Base-by-base conservation (phyloP, 2,888 invertebrate genomes). In the Choreutis nemorana region DNA sequence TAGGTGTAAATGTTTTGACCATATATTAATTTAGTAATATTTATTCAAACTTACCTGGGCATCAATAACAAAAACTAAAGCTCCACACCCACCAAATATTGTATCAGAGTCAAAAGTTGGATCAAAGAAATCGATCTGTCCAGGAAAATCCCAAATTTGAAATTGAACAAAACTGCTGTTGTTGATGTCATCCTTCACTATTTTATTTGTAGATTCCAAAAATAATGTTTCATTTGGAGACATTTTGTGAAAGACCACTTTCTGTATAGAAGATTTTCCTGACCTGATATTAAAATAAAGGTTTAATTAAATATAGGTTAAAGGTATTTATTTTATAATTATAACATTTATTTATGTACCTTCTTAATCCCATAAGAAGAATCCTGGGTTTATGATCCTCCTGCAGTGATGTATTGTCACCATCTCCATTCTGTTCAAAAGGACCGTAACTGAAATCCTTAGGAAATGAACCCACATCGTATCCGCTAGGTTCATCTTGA, bases 171-270 rank as follows among this genome's bases (percentile, higher is more conserved):
- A 99, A 51, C 98, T 81, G 44, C 84, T 84, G 67, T 97, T 97
- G 49, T 94, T 94, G 38, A 99, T 95, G 58, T 97, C 97, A 77
- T 99, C 97, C 73, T 97, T 97, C 2, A 96, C 93, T 45, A 99
- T 95, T 83, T 98, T 96, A 64, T 95, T 97, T 28, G 98, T 99
- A 41, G 97, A 97, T 67, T 99, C 99, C 40, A 99, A 79, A 62
- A 99, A 99, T 30, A 99, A 80, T 1, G 99, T 99, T 78, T 99
- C 99, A 77, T 98, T 99, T 2, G 99, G 99, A 2, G 98, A 97
- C 95, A 99, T 99, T 81, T 99, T 99, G 67, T 99, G 98, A 64
- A 99, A 99, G n/a, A 99, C 99, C 3, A 99, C 99, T 82, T 99
- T 98, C 62, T 97, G 96, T 55, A 99, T 99, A 1, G 98, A 99